Evolutionary conservation across 2,888 invertebrate species (phyloP), one percentile per base, ranked within the genome.

Genomic region (Notodonta ziczac): DNA sequence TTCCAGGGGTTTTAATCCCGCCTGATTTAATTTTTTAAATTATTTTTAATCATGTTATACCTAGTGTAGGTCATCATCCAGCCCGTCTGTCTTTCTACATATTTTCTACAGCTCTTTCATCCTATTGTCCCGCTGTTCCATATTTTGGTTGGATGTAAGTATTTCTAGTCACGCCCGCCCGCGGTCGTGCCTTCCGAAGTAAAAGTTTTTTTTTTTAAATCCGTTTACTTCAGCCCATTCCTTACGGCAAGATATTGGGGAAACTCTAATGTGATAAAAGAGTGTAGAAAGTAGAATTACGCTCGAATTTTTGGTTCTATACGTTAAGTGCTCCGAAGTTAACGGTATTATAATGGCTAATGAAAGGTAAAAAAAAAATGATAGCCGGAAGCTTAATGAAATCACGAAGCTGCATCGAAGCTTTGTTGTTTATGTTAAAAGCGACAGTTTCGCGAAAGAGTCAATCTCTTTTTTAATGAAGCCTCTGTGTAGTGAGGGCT

Each of bases 391-490:
- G 13, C 10, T 46, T 46, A 46, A 46, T n/a, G 4, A 46, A 46
- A 44, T 58, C 59, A 7, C 46, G 53, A 56, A 44, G 58, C 16
- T 50, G 55, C 44, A 10, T n/a, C 8, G 39, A n/a, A 8, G 42
- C 13, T 48, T 40, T 52, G 51, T 57, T 62, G 64, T 73, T 70
- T 59, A 35, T 14, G 44, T 32, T 48, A 35, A 59, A 55, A 13
- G 32, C 46, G 24, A 40, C 48, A 57, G 61, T 62, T 60, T 57
- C 57, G 56, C 56, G 32, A 40, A 65, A 62, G 62, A 64, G 65
- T 61, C 60, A 67, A 73, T 68, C 70, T 65, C 67, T 59, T 62
- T 66, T 68, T 72, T 74, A 75, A 73, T 74, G 72, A 74, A 67
- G 70, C 65, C 68, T 65, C 68, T 61, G 58, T 58, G 66, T 56